Conservation (phyloP, 1,140 invertebrate species). For the Eriocheir sinensis region DNA sequence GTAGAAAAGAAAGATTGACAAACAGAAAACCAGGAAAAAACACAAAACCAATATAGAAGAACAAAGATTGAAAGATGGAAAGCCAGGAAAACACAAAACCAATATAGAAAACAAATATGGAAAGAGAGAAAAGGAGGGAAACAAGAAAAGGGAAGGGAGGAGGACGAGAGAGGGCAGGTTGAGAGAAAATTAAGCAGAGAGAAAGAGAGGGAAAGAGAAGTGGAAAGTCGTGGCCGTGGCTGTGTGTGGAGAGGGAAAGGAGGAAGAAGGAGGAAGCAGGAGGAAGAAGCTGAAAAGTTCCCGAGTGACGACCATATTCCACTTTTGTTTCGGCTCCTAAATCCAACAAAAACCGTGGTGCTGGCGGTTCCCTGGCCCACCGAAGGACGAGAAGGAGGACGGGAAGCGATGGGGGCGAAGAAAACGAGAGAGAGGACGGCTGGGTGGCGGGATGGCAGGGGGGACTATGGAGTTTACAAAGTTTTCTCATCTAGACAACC, state of each 20-base stretch:
- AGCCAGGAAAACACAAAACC: too few relatives aligned
- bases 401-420: too few relatives aligned
- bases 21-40: neutral
- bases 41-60: too few relatives aligned
- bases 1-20: neutral
- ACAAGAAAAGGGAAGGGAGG: neutral
- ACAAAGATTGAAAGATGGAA: constrained; percentile 20
- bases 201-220: neutral
- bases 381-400: neutral
- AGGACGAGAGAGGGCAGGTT: neutral
- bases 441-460: too few relatives aligned
- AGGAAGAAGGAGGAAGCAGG: neutral
- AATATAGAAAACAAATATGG: neutral
- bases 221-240: too few relatives aligned
- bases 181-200: too few relatives aligned
- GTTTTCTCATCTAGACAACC: constrained; percentile 15
- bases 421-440: neutral
- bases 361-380: neutral
- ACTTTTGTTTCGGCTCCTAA: neutral
- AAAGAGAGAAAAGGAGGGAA: neutral
- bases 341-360: neutral
- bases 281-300: constrained; percentile 1
- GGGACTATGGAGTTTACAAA: neutral
- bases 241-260: neutral
- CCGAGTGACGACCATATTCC: neutral